A percentile compares a stretch with the other conserved stretches of the same genome.
Conservation (phyloP, 2,888 invertebrate species). For the Strigamia transsilvanica region DNA sequence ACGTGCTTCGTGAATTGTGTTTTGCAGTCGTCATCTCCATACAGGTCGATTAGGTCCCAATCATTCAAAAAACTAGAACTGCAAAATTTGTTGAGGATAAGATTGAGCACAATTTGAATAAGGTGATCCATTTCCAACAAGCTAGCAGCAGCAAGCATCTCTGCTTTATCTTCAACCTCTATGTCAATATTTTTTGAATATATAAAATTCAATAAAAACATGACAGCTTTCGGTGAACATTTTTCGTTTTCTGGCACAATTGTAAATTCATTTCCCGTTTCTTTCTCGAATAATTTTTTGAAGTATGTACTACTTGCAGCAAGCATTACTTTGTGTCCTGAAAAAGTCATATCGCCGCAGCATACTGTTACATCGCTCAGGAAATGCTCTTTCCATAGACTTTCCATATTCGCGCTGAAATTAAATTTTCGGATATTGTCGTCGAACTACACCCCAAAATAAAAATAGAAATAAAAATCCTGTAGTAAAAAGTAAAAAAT, state of each 20-base stretch:
- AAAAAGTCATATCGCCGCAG: background rate
- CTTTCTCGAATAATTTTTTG: background rate
- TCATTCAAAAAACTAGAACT: background rate
- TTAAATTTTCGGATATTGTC: background rate
- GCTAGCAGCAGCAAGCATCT: background rate
- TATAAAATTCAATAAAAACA: conserved; percentile 6
- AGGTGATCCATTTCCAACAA: background rate
- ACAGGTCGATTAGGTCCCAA: background rate
- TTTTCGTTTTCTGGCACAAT: background rate
- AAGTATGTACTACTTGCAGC: background rate
- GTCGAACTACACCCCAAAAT: too few relatives aligned
- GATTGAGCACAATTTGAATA: background rate
- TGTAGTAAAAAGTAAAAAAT: too few relatives aligned
- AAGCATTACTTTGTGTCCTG: background rate
- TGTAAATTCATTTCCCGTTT: background rate
- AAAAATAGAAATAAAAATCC: too few relatives aligned
- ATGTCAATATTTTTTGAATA: background rate
- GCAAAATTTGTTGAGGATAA: background rate
- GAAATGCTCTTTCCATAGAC: background rate
- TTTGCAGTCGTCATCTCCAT: background rate
- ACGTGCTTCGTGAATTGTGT: background rate
- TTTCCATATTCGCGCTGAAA: background rate
- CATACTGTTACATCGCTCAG: background rate
- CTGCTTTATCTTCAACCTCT: background rate
- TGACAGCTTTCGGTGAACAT: background rate